Conservation (phyloP, 64 coral and sea anemone species). For the Exaiptasia diaphana region DNA sequence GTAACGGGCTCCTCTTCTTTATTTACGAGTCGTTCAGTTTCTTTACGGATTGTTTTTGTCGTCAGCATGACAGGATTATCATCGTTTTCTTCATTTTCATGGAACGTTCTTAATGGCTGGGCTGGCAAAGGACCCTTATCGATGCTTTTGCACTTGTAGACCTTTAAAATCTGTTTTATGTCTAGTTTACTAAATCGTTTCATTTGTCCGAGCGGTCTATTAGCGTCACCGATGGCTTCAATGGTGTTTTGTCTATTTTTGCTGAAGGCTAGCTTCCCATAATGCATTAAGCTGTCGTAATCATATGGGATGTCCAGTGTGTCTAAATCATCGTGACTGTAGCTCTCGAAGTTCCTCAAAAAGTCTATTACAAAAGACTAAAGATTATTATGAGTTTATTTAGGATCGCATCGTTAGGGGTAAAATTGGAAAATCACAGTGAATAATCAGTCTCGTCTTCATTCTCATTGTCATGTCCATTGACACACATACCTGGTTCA, state of each 20-base stretch:
- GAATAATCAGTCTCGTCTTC: no score
- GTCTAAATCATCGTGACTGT: constrained; percentile 61
- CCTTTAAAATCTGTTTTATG: constrained; percentile 59
- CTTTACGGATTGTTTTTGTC: not conserved
- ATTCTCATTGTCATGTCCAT: no score
- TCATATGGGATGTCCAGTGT: constrained; percentile 56
- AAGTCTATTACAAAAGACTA: constrained; percentile 33
- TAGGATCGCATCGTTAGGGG: no score
- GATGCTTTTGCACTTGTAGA: constrained; percentile 56
- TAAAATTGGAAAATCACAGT: no score
- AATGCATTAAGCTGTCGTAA: constrained; percentile 81
- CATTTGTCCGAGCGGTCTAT: constrained; percentile 69
- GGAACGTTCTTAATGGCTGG: not conserved
- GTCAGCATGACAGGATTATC: not conserved
- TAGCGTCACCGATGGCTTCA: constrained; percentile 35
- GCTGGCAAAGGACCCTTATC: constrained; percentile 21
- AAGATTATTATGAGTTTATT: no score
- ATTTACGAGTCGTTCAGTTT: not conserved
- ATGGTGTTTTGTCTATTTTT: constrained; percentile 72
- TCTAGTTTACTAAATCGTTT: constrained; percentile 78
- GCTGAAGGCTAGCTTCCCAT: constrained; percentile 74
- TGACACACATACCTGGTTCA: constrained; percentile 38
- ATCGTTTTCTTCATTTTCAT: constrained; percentile 14
- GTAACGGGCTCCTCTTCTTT: not conserved
- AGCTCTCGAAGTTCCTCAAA: constrained; percentile 72